These are phyloP conservation scores for Rhingia rostrata DNA, from an alignment of 2,888 invertebrate species.

Conservation along the genomic window DNA sequence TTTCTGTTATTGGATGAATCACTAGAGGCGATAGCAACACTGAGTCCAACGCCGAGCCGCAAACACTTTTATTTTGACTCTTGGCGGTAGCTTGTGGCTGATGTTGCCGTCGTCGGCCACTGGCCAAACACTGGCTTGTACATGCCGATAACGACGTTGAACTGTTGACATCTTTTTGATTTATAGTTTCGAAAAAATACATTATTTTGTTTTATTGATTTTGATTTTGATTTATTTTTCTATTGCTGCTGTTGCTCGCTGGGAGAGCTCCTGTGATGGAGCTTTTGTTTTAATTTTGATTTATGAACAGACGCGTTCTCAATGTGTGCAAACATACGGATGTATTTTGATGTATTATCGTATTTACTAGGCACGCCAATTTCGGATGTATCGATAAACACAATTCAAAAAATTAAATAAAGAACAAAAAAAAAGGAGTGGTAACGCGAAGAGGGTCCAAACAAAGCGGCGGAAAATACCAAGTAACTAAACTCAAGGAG, in stretches of 20 bases:
- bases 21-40: slow-evolving; percentile 33
- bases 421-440: neutral
- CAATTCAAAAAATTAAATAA: slow-evolving; percentile 16
- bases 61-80: slow-evolving; percentile 60
- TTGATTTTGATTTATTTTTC: slow-evolving; percentile 71
- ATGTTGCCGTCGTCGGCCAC: slow-evolving; percentile 15
- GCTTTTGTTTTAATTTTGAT: slow-evolving; percentile 64
- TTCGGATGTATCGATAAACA: slow-evolving; percentile 11
- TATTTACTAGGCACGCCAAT: slow-evolving; percentile 9
- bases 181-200: slow-evolving; percentile 72
- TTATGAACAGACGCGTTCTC: slow-evolving; percentile 64
- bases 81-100: slow-evolving; percentile 45
- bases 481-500: slow-evolving; percentile 41
- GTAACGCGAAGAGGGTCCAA: slow-evolving; percentile 11
- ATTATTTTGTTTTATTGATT: slow-evolving; percentile 69
- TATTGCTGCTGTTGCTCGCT: slow-evolving; percentile 46
- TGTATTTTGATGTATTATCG: slow-evolving; percentile 35
- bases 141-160: slow-evolving; percentile 64
- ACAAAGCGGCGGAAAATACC: slow-evolving; percentile 12
- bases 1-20: slow-evolving; percentile 26
- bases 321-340: slow-evolving; percentile 71
- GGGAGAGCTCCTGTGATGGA: neutral
- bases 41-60: slow-evolving; percentile 18
- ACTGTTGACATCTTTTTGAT: slow-evolving; percentile 73
- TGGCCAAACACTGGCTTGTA: slow-evolving; percentile 43